Evolutionary conservation across 2,888 invertebrate genomes (phyloP).

Genomic region (Trichopria drosophilae): DNA sequence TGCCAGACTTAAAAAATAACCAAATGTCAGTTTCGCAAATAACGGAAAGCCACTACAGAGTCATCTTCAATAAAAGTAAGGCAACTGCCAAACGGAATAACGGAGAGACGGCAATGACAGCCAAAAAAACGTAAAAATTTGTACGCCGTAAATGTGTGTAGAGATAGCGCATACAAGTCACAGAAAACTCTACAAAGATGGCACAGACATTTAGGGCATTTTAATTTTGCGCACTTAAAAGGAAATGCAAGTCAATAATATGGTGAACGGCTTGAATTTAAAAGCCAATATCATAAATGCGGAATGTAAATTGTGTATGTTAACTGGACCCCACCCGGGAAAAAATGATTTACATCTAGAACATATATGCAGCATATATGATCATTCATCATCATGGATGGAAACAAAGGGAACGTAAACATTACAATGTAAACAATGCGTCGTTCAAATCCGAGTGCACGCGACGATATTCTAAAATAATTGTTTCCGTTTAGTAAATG

Average conservation of each 20-base stretch:
- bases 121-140: constrained; percentile 12
- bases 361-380: too few relatives aligned
- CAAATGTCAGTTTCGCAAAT: constrained; percentile 42
- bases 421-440: too few relatives aligned
- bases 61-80: constrained; percentile 35
- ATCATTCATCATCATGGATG: too few relatives aligned
- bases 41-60: constrained; percentile 39
- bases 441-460: too few relatives aligned
- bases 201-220: too few relatives aligned
- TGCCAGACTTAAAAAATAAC: constrained; percentile 41
- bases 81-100: constrained; percentile 32
- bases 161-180: neutral
- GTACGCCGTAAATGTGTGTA: constrained; percentile 21
- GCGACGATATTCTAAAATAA: too few relatives aligned
- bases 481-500: too few relatives aligned
- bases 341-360: too few relatives aligned
- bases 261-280: constrained; percentile 29
- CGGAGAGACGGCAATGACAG: constrained; percentile 18
- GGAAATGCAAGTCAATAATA: constrained; percentile 12
- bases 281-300: neutral
- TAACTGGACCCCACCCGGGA: too few relatives aligned
- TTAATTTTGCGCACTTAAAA: constrained; percentile 17
- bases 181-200: too few relatives aligned
- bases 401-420: too few relatives aligned
- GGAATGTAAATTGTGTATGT: constrained; percentile 26